Base-by-base conservation (phyloP, 2,113 vertebrate species). In the Noturus placidus region DNA sequence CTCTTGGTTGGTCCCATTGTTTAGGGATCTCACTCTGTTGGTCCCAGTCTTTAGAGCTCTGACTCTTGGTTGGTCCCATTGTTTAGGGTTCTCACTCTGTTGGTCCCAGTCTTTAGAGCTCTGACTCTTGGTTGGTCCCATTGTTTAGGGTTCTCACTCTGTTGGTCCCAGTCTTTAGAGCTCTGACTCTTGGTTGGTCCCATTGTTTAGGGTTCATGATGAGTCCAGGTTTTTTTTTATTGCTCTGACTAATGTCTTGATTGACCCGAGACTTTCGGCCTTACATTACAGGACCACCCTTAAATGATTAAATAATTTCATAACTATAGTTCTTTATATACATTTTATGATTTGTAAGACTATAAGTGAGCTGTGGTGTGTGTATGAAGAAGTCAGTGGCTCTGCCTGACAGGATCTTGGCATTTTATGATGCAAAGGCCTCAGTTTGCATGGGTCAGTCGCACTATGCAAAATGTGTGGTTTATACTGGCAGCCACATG, bases 381-480 rank as follows among this genome's bases (percentile, higher is more conserved):
- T 7, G 50, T 88, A 57, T 59, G 83, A 84, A 88, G 56, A 86
- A 54, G 25, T 83, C 42, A 67, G 15, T 76, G 56, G n/a, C 63
- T 61, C 17, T 25, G 13, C 56, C 54, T 61, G 70, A 61, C 35
- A 25, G 59, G 76, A 79, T 50, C 74, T 10, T 79, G n/a, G 59
- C 10, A 10, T 25, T 8, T 54, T 42, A 79, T 67, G 11, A 86
- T 65, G 72, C 54, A 78, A 78, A 86, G 57, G 25, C 72, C 38
- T 35, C n/a, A 52, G 25, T 65, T 61, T 65, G 59, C 74, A 65
- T 86, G 85, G 72, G 56, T 63, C 63, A 82, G 46, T 63, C 81
- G 63, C 79, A 59, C 11, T 46, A 65, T 86, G 72, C 72, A 86
- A 79, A 85, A 15, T 22, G 38, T 74, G 69, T 76, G 61, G 82